Evolutionary conservation across 2,888 invertebrate genomes (phyloP), one percentile per base, ranked within the genome.

Genomic region (Strigamia crassipes): DNA sequence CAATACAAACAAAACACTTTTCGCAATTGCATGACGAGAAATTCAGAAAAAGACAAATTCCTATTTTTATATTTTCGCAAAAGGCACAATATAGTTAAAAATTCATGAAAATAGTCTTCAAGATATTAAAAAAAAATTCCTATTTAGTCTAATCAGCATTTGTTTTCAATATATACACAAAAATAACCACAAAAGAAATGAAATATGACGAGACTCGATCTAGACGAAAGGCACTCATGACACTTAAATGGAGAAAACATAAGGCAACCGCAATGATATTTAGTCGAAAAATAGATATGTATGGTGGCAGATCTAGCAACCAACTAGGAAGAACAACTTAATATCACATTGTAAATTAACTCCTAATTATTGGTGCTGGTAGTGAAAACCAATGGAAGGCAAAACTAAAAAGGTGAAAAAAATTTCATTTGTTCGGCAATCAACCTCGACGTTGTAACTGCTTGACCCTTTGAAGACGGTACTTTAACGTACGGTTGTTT

Each of bases 41-140:
- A 46, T n/a, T n/a, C n/a, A 61, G 9, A n/a, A 61, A 61, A 13
- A 66, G 1, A 21, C 1, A 66, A 66, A 23, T 66, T 66, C 61
- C 61, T 66, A 46, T 46, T 46, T 46, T 2, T 27, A 27, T 38
- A 66, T 66, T 66, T 66, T 66, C 23, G 61, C 61, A 66, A 66
- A 66, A 66, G 61, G 61, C 61, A 66, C 61, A 18, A 66, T 66
- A n/a, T 66, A 66, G 61, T 66, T 66, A 23, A 66, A 66, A 66
- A 66, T 21, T 66, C 61, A 66, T 66, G 23, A 66, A 66, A 66
- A 66, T 66, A 66, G 5, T 66, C 18, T 66, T 61, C n/a, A 61
- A 61, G 1, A n/a, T 61, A 5, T 61, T n/a, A n/a, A n/a, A 66
- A 66, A 66, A 66, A 66, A 66, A 66, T 46, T n/a, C n/a, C 61